Base-by-base conservation (phyloP, 1,140 invertebrate species). In the Holotrichia oblita region DNA sequence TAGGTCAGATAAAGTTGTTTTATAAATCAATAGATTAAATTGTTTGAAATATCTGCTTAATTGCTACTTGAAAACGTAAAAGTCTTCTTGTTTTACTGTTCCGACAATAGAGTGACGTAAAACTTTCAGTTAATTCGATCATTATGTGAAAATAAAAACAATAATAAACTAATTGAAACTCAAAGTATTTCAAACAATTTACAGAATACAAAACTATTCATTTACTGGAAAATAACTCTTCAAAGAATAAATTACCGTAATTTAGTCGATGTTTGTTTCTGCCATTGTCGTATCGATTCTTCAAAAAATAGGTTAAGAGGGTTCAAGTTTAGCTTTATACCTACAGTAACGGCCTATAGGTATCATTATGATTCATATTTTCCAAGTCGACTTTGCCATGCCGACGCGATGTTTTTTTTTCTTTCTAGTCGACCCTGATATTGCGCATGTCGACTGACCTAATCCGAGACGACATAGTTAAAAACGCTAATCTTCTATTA, bases 321-420 rank as follows among this genome's bases (percentile, higher is more conserved):
- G 48, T 55, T 55, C 48, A 55, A 55, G 48, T 55, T 55, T 55
- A 55, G 48, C 48, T 55, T 55, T 55, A 55, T 55, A 17, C 17
- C 48, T 55, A 55, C 48, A 17, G 14, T 55, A 55, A 55, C 0
- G 12, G 14, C 6, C 6, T n/a, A 55, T 55, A 17, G 48, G 48
- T 55, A 55, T 55, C 48, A 55, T 55, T 55, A 55, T 14, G n/a
- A 55, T 55, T 55, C 48, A 55, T 55, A 55, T 55, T 55, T 55
- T 34, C n/a, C 48, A 55, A 55, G 48, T 55, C 48, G 7, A 55
- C 17, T 55, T 55, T 55, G 48, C n/a, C 48, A 55, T 55, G 48
- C 48, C 14, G n/a, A 6, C 48, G 48, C 17, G 48, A 17, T 55
- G n/a, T 55, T 0, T 55, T 55, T n/a, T 6, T 55, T 55, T 55